Base-by-base conservation (phyloP, 2,113 vertebrate species). In the Caloenas nicobarica region DNA sequence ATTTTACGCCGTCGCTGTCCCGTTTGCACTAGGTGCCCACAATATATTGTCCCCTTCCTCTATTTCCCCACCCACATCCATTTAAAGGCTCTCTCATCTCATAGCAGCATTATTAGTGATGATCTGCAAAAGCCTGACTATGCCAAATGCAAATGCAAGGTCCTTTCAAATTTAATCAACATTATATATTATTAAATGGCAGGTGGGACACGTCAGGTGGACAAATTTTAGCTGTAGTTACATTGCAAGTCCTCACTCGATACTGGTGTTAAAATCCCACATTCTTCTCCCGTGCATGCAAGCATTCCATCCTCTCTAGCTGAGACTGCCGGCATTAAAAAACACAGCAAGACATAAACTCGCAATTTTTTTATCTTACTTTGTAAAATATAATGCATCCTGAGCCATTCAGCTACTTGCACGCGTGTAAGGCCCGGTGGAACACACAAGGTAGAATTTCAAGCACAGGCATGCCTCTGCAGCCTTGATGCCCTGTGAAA, bases 341-440 rank as follows among this genome's bases (percentile, higher is more conserved):
- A 66, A 51, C 19, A 33, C 38, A 56, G 53, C 44, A 72, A 85
- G 38, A 73, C 48, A 81, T 0, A 0, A 62, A n/a, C 38, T 38
- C 54, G 51, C 19, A n/a, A 11, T n/a, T 89, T 92, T 81, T 92
- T 81, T 23, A 21, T 74, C 84, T 77, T 85, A 33, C 34, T 61
- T 61, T 3, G 1, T 50, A 29, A 36, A 71, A 26, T 19, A 8
- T 16, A 86, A 11, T 3, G 21, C 10, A 29, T 89, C 33, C 62
- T 36, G 57, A 76, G 28, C 24, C 48, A 53, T 2, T 7, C 48
- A 58, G 9, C 42, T 74, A 17, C 44, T 17, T 31, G 16, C 22
- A 44, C 2, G 0, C 8, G 1, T 1, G 8, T 38, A 48, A 88
- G 22, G 18, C 29, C 34, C 1, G 0, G 38, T 22, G 21, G 53